A percentile compares a stretch with the other conserved stretches of the same genome.
Conservation (phyloP, 1,140 invertebrate species). For the Chymomyza costata region DNA sequence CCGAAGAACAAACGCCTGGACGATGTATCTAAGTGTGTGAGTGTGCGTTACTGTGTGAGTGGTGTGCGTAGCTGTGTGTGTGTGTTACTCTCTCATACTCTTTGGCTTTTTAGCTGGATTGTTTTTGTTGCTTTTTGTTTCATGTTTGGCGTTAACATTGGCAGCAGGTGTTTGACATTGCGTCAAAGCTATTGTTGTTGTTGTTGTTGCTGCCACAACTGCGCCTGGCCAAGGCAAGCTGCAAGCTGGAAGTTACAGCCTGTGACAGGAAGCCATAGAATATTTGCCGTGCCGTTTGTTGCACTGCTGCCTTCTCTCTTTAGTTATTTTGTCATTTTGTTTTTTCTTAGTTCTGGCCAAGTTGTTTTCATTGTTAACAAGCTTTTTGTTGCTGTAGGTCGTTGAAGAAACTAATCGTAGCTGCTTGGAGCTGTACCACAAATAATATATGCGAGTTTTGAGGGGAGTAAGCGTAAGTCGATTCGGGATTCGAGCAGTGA, state of each 20-base stretch:
- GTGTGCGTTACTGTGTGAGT: slow-evolving; percentile 27
- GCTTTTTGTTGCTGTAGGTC: slow-evolving; percentile 68
- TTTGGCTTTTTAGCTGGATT: neutral
- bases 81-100: slow-evolving; percentile 33
- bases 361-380: slow-evolving; percentile 71
- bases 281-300: slow-evolving; percentile 35
- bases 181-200: slow-evolving; percentile 64
- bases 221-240: slow-evolving; percentile 39
- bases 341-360: slow-evolving; percentile 11
- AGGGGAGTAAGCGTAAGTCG: no score
- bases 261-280: slow-evolving; percentile 72
- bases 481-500: no score
- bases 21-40: slow-evolving; percentile 1
- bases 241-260: slow-evolving; percentile 62
- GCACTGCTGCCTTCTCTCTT: no score
- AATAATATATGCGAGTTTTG: no score
- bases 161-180: slow-evolving; percentile 73
- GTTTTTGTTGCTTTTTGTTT: slow-evolving; percentile 58
- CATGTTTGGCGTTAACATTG: slow-evolving; percentile 71
- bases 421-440: neutral
- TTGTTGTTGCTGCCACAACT: slow-evolving; percentile 26
- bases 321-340: slow-evolving; percentile 21
- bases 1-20: slow-evolving; percentile 57
- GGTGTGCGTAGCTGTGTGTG: slow-evolving; percentile 33
- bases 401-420: neutral